Percentiles rank a stretch among this genome's conserved stretches.
Conservation (phyloP, 2,888 invertebrate genomes). For the Plebejus argus region DNA sequence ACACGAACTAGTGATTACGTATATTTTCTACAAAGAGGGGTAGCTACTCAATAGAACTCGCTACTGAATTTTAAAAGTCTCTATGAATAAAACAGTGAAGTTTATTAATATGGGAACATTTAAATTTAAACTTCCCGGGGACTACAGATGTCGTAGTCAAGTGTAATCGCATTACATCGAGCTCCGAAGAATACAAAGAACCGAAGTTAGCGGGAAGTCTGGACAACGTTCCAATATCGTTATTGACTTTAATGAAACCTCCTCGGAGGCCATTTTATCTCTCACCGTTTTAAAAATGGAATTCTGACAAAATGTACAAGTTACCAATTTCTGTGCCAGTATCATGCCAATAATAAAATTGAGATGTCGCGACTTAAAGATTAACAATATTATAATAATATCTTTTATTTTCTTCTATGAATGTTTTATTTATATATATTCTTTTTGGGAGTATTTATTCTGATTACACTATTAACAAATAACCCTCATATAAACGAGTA, state of each 20-base stretch:
- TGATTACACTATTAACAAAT: too few species aligned
- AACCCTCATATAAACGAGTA: too few species aligned
- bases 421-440: too few species aligned
- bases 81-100: slow-evolving; percentile 20
- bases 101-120: slow-evolving; percentile 20
- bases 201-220: slow-evolving; percentile 27
- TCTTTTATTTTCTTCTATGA: not conserved
- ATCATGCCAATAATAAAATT: not conserved
- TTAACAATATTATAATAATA: too few species aligned
- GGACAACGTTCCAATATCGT: slow-evolving; percentile 31
- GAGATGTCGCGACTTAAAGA: not conserved
- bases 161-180: slow-evolving; percentile 29
- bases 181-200: slow-evolving; percentile 29
- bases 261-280: slow-evolving; percentile 12
- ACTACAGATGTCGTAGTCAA: slow-evolving; percentile 28
- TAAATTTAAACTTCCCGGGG: slow-evolving; percentile 24
- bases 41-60: not conserved
- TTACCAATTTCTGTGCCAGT: not conserved
- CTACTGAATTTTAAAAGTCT: not conserved
- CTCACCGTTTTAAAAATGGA: slow-evolving; percentile 21
- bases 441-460: too few species aligned
- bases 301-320: not conserved
- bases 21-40: not conserved
- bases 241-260: slow-evolving; percentile 32
- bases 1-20: not conserved